Evolutionary conservation across 2,888 invertebrate genomes (phyloP).

Genomic region (Serrognathus titanus): DNA sequence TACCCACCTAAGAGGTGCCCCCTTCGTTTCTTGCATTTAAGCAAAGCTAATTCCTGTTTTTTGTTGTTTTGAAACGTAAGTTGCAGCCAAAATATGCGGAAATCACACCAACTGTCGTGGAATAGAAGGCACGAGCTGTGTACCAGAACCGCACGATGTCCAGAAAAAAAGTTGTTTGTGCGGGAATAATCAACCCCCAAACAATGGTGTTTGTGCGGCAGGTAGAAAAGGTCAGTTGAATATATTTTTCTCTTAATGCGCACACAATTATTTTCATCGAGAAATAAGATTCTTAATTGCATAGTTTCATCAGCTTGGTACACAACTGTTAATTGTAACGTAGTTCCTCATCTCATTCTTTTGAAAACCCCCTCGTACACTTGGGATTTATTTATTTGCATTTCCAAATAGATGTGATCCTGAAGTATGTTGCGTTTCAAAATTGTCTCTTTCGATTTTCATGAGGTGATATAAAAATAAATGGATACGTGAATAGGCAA

Average conservation of each 20-base stretch:
- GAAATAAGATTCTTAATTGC: too few relatives aligned
- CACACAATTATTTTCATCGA: too few relatives aligned
- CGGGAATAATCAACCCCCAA: constrained; percentile 43
- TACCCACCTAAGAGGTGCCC: neutral
- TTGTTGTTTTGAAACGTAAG: constrained; percentile 29
- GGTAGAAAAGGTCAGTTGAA: constrained; percentile 36
- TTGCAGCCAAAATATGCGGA: constrained; percentile 37
- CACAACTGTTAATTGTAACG: too few relatives aligned
- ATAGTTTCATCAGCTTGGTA: too few relatives aligned
- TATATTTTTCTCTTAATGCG: neutral
- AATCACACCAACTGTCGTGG: constrained; percentile 40
- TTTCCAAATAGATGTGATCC: too few relatives aligned
- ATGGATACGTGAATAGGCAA: too few relatives aligned
- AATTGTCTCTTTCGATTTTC: too few relatives aligned
- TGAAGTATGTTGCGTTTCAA: too few relatives aligned
- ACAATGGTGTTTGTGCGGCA: constrained; percentile 40
- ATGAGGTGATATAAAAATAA: too few relatives aligned
- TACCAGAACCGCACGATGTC: constrained; percentile 30
- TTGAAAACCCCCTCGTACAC: too few relatives aligned
- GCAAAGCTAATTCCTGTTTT: neutral
- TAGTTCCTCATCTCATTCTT: too few relatives aligned
- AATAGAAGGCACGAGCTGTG: constrained; percentile 43
- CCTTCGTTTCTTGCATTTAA: neutral
- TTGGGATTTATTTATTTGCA: too few relatives aligned
- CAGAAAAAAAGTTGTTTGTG: constrained; percentile 37